These are phyloP conservation scores for Phenganax subtilis DNA, from an alignment of 92 coral and sea anemone genomes.

Conservation along the genomic window DNA sequence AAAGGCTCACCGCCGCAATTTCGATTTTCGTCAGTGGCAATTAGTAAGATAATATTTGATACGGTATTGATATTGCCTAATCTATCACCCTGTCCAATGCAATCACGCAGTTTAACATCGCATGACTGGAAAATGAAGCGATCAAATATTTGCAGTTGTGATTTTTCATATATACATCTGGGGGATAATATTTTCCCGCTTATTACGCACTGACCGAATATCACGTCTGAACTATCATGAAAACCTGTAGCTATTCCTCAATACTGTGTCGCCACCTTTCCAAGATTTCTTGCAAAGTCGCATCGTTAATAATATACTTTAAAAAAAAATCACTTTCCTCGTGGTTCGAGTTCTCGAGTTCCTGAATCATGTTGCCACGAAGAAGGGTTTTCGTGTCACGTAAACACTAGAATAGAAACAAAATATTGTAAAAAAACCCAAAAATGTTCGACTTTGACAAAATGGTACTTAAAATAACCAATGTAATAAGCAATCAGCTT, in stretches of 20 bases:
- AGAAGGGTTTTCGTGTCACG: slow-evolving; percentile 81
- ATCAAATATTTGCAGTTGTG: too few species aligned
- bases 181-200: neutral
- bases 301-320: slow-evolving; percentile 72
- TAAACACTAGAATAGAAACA: slow-evolving; percentile 55
- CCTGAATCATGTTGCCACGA: slow-evolving; percentile 55
- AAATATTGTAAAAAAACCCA: neutral
- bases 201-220: neutral
- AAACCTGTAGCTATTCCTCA: slow-evolving; percentile 21
- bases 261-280: slow-evolving; percentile 54
- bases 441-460: neutral
- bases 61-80: too few species aligned
- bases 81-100: too few species aligned
- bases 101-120: too few species aligned
- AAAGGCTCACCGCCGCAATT: too few species aligned
- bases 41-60: too few species aligned
- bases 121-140: too few species aligned
- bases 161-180: too few species aligned
- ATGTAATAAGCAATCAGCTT: too few species aligned
- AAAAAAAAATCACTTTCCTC: slow-evolving; percentile 70
- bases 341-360: slow-evolving; percentile 53
- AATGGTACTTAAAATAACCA: too few species aligned
- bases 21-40: too few species aligned
- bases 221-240: neutral
- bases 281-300: slow-evolving; percentile 56